Evolutionary conservation across 2,797 vertebrate species (phyloP), one percentile per base, ranked within the genome.

Genomic region (Pangasius mekongensis): DNA sequence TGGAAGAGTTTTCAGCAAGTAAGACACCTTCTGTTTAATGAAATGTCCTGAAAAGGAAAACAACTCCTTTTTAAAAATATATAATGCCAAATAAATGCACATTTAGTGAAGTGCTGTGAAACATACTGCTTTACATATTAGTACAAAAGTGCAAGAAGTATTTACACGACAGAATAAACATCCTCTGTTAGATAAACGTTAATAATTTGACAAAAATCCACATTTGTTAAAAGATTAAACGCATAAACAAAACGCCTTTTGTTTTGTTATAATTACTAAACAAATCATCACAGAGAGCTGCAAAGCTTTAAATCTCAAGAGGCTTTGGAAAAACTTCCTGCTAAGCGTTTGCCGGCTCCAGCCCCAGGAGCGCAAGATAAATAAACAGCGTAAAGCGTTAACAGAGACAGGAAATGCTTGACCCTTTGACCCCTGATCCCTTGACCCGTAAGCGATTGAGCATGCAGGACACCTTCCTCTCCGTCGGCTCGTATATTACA

Each of bases 361-460:
- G 22, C 43, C 43, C 0, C 43, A 16, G 47, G 74, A 16, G 47
- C 9, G 43, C 39, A 13, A 5, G 73, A 49, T 47, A 76, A 76
- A 13, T 16, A 52, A 27, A n/a, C 0, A 8, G 16, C 18, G 0
- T 22, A 33, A 56, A 33, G 76, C 16, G 8, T 82, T 66, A 5
- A 69, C 43, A 43, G 76, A 86, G n/a, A 86, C 88, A 86, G 78
- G 83, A 77, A 88, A 85, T 60, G 30, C 47, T 52, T 86, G 86
- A 88, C 84, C 71, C 39, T 47, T 49, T 87, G 85, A 90, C 83
- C 56, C 22, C 54, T 83, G 83, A 88, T 33, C 76, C 84, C 20
- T 66, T 56, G 81, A 90, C 77, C 67, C 58, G 5, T 62, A 85
- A 69, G 81, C 58, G 73, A 81, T 47, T 8, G n/a, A 86, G 84